Evolutionary conservation across 2,888 invertebrate genomes (phyloP).

Genomic region (Nephrotoma flavescens): DNA sequence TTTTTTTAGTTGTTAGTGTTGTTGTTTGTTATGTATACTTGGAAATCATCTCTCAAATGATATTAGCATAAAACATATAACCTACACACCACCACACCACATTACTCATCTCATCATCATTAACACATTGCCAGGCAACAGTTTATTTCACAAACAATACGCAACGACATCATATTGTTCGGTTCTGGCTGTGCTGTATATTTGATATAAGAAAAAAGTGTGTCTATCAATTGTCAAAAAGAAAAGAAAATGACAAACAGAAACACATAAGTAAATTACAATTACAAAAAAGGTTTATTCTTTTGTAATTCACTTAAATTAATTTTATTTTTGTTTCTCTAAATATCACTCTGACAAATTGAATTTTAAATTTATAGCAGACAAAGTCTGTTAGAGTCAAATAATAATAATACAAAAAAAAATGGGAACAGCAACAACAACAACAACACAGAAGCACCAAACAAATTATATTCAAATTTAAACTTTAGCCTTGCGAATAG

Average conservation of each 20-base stretch:
- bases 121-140: neutral
- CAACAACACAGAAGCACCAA: neutral
- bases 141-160: too few relatives aligned
- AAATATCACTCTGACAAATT: neutral
- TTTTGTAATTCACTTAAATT: neutral
- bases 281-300: neutral
- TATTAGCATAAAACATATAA: neutral
- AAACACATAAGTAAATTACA: neutral
- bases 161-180: too few relatives aligned
- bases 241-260: neutral
- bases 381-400: neutral
- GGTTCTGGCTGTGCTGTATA: too few relatives aligned
- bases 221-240: neutral
- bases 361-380: neutral
- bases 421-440: neutral
- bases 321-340: neutral
- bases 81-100: neutral
- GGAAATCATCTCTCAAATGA: neutral
- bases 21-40: neutral
- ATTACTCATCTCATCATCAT: neutral
- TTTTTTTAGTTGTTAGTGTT: too few relatives aligned
- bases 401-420: neutral
- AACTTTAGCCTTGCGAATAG: neutral
- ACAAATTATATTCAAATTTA: neutral
- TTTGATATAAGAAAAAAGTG: neutral